Base-by-base conservation (phyloP, 2,888 invertebrate genomes). In the Drosophila mettleri region DNA sequence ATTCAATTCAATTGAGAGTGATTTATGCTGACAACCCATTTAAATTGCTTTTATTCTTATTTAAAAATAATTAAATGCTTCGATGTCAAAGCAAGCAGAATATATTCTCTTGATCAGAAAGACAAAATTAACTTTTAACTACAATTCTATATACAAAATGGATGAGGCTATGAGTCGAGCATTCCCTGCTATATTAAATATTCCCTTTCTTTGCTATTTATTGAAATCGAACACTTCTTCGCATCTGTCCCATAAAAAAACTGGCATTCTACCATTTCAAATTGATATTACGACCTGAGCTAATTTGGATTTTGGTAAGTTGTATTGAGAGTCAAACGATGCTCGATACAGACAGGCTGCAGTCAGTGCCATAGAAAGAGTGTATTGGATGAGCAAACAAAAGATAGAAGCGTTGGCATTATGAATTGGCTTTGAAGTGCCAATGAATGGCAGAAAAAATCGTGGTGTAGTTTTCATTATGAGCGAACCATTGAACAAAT, bases 401-500 rank as follows among this genome's bases (percentile, higher is more conserved):
- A 57, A 51, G 68, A 46, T 29, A 51, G 34, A 7, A 46, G 29
- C 54, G 27, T 48, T 64, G 52, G 31, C 70, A 59, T 62, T 78
- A 78, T 74, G 86, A 88, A 83, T 89, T 89, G 84, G 55, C 68
- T 86, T 69, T 87, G 61, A 78, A 88, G 88, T 76, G 88, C 71
- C 88, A 82, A 61, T 89, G 88, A 88, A 88, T 86, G 78, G 69
- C 72, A 71, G 72, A 79, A 69, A 79, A 82, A 86, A 83, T 70
- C 58, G 67, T 80, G 57, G 59, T 65, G 41, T 85, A 69, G 69
- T 72, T 78, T 74, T 78, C 69, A 83, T 83, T 88, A 71, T 81
- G 48, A 69, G 63, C 71, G 57, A 87, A 48, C 86, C 88, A 89
- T 87, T 89, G 88, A 83, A 87, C 86, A 89, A 87, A 89, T 83